phyloP scores from a whole-genome alignment of 2,797 vertebrate genomes.

The Arvicola amphibius region DNA sequence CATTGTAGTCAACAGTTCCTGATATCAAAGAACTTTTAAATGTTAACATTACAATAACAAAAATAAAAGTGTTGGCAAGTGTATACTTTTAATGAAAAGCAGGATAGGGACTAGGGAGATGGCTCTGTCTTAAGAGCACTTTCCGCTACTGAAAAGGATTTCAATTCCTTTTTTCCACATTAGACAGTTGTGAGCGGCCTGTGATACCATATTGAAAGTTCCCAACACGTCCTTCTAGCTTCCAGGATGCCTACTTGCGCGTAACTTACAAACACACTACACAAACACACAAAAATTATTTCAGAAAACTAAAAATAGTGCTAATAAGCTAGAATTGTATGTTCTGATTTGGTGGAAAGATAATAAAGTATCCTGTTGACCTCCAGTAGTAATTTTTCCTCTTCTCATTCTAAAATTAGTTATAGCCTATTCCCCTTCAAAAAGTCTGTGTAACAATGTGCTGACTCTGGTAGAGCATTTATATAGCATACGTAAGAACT shows the following conservation, averaged over 20 bases:
- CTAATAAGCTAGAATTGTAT: background rate
- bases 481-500: accelerated
- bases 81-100: background rate
- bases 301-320: no score
- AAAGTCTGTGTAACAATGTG: background rate
- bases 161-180: background rate
- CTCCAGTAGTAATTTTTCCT: background rate
- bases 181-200: background rate
- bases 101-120: background rate
- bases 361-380: background rate
- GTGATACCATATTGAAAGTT: background rate
- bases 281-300: background rate
- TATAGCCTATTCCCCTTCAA: background rate
- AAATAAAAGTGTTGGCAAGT: background rate
- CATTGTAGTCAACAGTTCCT: background rate
- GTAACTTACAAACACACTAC: background rate
- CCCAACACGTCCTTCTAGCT: background rate
- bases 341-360: background rate
- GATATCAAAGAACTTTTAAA: slow-evolving; percentile 51
- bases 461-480: background rate
- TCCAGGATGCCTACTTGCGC: background rate
- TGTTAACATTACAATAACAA: slow-evolving; percentile 29
- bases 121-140: background rate
- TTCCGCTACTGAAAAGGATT: background rate
- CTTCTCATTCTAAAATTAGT: background rate